Base-by-base conservation (phyloP, 2,888 invertebrate species). In the Pyrrhia umbra region DNA sequence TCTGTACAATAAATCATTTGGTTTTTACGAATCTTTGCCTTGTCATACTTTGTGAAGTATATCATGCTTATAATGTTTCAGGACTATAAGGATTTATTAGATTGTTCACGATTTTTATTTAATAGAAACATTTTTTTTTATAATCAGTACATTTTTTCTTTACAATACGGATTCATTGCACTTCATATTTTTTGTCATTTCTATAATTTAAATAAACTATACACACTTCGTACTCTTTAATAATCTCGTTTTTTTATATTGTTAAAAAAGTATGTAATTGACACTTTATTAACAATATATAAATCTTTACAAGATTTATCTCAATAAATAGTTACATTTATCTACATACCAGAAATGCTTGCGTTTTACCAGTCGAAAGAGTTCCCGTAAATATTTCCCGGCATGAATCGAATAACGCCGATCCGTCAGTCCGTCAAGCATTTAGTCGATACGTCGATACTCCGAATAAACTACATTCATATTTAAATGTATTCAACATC, bases 401-500 rank as follows among this genome's bases (percentile, higher is more conserved):
- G 18, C 21, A 20, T 27, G 40, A 37, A 54, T 68, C 51, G 40
- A 54, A 71, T 55, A 59, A 42, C 54, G 46, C 6, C 18, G 20
- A 46, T 54, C 30, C 42, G 15, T 51, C 64, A 56, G 46, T 66
- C 27, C 60, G 50, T 63, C 58, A 68, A 63, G 69, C 69, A 75
- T 75, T 76, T 58, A 71, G 50, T 55, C 68, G 68, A 58, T 73
- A 68, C 57, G 68, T 68, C 74, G 46, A 79, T 72, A 69, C 63
- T 62, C 47, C 60, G 70, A 73, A 76, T 58, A 70, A 74, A 74
- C 67, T 77, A 81, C 79, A 81, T 85, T 85, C 73, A 82, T 82
- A 85, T 85, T 84, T 77, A 81, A 86, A 85, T 84, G 58, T 83
- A 84, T 85, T 83, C 82, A 79, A 57, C 56, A 59, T 68, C 67